Conservation (phyloP, 2,888 invertebrate species). For the Heliconius sara region DNA sequence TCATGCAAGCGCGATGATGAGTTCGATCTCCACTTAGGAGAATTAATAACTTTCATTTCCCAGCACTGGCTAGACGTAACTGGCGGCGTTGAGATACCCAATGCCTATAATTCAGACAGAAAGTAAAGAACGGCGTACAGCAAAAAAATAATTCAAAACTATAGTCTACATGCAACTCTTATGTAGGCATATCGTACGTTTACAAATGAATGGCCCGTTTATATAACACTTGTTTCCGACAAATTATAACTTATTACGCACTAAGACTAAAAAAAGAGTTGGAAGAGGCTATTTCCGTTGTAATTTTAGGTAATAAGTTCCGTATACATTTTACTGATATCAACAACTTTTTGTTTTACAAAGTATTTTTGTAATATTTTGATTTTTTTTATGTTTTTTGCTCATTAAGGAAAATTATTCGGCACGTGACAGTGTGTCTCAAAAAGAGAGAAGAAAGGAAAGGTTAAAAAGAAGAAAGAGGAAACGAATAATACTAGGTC, state of each 20-base stretch:
- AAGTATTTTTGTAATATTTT: neutral
- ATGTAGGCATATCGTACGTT: constrained; percentile 3
- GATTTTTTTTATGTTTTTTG: neutral
- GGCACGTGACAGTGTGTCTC: too few species aligned
- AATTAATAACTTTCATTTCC: too few species aligned
- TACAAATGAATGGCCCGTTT: neutral
- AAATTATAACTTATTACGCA: constrained; percentile 22
- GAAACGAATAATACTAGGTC: too few species aligned
- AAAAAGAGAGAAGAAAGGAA: too few species aligned
- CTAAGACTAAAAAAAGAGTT: constrained; percentile 5
- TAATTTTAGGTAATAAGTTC: constrained; percentile 4
- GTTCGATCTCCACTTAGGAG: too few species aligned
- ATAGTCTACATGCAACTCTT: neutral
- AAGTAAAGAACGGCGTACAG: neutral
- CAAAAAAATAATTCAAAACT: neutral
- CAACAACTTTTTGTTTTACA: neutral
- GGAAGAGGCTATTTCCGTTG: constrained; percentile 19
- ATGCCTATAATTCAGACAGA: neutral
- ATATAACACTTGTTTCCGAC: constrained; percentile 19
- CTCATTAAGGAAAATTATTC: neutral
- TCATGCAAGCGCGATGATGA: too few species aligned
- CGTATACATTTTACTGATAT: neutral
- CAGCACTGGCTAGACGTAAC: too few species aligned
- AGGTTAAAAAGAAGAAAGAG: too few species aligned
- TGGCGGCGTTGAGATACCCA: too few species aligned